Base-by-base conservation (phyloP, 2,888 invertebrate genomes). In the Ganaspis brasiliensis region DNA sequence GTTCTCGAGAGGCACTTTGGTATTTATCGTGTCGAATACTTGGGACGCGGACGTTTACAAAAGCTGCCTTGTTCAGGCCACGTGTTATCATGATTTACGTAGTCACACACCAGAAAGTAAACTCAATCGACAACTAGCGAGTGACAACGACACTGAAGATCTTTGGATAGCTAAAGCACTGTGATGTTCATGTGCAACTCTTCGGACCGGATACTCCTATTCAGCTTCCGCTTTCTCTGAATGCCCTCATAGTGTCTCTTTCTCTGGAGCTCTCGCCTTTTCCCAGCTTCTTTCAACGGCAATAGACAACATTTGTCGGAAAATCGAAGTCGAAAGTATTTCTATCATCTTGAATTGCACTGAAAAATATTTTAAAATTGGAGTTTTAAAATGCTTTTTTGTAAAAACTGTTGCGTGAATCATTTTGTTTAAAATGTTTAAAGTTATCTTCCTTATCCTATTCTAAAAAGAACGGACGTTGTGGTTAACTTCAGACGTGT, bases 21-120 rank as follows among this genome's bases (percentile, higher is more conserved):
- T 67, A 67, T 67, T 67, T 67, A 67, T 45, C 45, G 67, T n/a
- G 21, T 31, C 59, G n/a, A 67, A 67, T 45, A 67, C 24, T 67
- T 67, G 16, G 40, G 26, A 77, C 59, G 72, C 73, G 31, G 37
- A 74, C 70, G 61, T 74, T n/a, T 49, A 59, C 75, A 73, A 75
- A 73, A 79, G 61, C 56, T 74, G n/a, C 63, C 71, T 52, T 55
- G 45, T 67, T 14, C 55, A 14, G 10, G n/a, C 40, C 67, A 40
- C 26, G 31, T 16, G n/a, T 49, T 63, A 37, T 49, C 24, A 31
- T 35, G n/a, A 45, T 57, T 35, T 61, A 21, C 59, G 35, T 9
- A 59, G 21, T 21, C 55, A 59, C 6, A 21, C 40, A 31, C 35
- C 37, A 71, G 63, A 70, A 74, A 70, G 35, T 70, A 72, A 70